A percentile compares a stretch with the other conserved stretches of the same genome.
phyloP scores from a whole-genome alignment of 2,113 vertebrate genomes.

The Mixornis gularis region DNA sequence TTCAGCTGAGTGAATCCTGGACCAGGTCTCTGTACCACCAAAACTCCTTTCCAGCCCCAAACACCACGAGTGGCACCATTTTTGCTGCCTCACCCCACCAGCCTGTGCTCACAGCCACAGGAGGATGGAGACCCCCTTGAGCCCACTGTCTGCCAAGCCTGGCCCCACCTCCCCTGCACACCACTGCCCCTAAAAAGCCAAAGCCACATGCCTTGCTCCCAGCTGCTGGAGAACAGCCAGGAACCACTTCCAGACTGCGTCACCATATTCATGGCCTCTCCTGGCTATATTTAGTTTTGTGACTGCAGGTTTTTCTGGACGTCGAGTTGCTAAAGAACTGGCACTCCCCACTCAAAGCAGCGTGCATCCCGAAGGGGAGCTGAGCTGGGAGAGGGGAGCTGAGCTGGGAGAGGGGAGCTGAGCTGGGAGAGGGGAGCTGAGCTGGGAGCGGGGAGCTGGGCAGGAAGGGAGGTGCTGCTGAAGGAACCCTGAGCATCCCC shows the following conservation, averaged over 20 bases:
- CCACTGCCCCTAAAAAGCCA: not conserved
- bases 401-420: not conserved
- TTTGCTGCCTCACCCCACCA: not conserved
- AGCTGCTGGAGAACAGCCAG: constrained; percentile 29
- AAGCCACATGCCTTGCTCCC: not conserved
- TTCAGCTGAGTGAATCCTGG: not conserved
- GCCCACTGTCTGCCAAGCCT: not conserved
- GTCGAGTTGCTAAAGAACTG: not conserved
- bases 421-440: not conserved
- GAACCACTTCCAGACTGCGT: constrained; percentile 29
- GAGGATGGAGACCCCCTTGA: not conserved
- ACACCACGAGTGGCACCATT: accelerated
- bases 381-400: not conserved
- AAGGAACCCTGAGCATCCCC: not conserved
- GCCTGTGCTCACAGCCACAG: accelerated
- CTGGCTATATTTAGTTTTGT: constrained; percentile 32
- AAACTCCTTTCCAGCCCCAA: not conserved
- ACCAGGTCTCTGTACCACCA: too few species aligned
- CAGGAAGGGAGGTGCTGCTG: not conserved
- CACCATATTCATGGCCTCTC: constrained; percentile 17
- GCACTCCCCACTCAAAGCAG: not conserved
- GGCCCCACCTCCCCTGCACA: not conserved
- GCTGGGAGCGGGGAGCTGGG: not conserved
- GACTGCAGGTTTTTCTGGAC: constrained; percentile 55
- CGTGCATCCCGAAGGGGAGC: accelerated